Evolutionary conservation across 1,140 invertebrate genomes (phyloP).

Genomic region (Penaeus indicus): DNA sequence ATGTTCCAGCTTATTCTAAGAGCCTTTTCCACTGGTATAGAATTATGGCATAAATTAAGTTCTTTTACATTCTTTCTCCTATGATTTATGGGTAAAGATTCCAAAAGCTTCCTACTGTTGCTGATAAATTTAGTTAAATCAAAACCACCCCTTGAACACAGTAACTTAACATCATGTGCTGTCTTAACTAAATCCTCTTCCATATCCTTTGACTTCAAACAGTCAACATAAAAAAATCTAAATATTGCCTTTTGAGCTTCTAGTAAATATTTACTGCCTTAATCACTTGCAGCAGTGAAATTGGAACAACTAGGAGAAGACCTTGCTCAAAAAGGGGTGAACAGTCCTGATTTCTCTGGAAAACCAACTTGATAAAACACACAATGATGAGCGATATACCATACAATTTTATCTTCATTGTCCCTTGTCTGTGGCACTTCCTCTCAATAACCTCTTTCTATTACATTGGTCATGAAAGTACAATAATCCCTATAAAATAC

Average conservation of each 20-base stretch:
- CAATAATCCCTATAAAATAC: too few relatives aligned
- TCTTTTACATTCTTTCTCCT: too few relatives aligned
- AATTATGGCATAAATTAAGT: too few relatives aligned
- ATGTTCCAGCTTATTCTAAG: too few relatives aligned
- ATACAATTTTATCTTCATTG: too few relatives aligned
- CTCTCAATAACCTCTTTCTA: too few relatives aligned
- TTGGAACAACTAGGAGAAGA: constrained; percentile 22
- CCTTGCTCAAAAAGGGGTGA: constrained; percentile 14
- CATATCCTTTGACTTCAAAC: constrained; percentile 2
- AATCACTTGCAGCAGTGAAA: constrained; percentile 47
- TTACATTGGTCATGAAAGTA: too few relatives aligned
- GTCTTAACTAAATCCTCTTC: constrained; percentile 3
- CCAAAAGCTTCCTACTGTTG: too few relatives aligned
- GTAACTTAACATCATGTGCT: neutral
- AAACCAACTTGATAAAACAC: constrained; percentile 52
- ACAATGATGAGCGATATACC: constrained; percentile 32
- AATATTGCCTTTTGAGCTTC: neutral
- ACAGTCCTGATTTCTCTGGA: constrained; percentile 1
- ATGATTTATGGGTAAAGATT: too few relatives aligned
- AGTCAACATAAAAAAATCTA: constrained; percentile 32
- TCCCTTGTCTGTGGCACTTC: too few relatives aligned
- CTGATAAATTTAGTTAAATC: neutral
- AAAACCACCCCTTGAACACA: neutral
- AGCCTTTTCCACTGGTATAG: too few relatives aligned
- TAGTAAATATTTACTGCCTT: neutral